Percentiles rank a stretch among this genome's conserved stretches.
Evolutionary conservation across 2,888 invertebrate species (phyloP).

Genomic region (Poecilus cupreus): DNA sequence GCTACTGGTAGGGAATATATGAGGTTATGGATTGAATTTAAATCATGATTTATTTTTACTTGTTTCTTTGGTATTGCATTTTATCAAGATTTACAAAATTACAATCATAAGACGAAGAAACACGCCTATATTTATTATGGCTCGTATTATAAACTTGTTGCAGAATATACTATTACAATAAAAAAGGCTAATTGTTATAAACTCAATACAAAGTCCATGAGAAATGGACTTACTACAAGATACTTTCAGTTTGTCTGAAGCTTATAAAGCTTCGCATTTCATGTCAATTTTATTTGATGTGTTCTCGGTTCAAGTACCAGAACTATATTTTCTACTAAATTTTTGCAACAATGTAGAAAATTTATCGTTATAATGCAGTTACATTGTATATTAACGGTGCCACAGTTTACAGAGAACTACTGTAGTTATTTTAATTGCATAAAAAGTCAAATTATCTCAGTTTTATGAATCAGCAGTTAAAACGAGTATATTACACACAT

Average conservation of each 20-base stretch:
- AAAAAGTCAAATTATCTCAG: background rate
- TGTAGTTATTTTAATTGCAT: background rate
- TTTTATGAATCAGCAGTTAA: background rate
- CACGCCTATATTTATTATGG: too few relatives aligned
- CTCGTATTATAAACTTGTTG: too few relatives aligned
- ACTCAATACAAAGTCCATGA: background rate
- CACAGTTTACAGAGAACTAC: too few relatives aligned
- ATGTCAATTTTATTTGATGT: background rate
- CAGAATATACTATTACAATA: too few relatives aligned
- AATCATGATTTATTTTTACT: too few relatives aligned
- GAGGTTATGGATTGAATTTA: too few relatives aligned
- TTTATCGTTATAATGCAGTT: background rate
- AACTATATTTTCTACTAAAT: slow-evolving; percentile 8
- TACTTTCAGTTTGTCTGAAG: slow-evolving; percentile 9
- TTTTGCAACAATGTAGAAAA: background rate
- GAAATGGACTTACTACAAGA: background rate
- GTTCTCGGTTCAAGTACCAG: background rate
- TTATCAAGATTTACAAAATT: too few relatives aligned
- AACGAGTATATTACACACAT: background rate
- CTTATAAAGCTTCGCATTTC: slow-evolving; percentile 4
- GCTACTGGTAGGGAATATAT: too few relatives aligned
- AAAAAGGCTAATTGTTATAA: background rate
- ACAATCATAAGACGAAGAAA: too few relatives aligned
- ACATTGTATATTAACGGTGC: background rate
- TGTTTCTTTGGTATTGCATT: too few relatives aligned